Evolutionary conservation across 1,140 invertebrate genomes (phyloP).

Genomic region (Rhagoletis zephyria): DNA sequence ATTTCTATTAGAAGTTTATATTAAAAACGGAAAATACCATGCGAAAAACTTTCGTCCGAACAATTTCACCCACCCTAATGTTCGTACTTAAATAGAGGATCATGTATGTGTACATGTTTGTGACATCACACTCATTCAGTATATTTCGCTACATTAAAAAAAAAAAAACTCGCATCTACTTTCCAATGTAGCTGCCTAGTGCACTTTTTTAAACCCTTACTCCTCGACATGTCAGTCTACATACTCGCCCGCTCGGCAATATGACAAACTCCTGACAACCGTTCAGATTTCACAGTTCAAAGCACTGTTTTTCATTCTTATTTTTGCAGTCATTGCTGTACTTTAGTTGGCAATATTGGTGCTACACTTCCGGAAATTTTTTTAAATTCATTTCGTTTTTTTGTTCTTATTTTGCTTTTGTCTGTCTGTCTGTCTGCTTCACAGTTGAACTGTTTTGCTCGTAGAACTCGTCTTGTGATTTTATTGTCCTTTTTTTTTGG

Average conservation of each 20-base stretch:
- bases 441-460: constrained; percentile 38
- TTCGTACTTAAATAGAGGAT: too few species aligned
- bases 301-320: constrained; percentile 11
- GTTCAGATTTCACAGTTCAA: constrained; percentile 45
- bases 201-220: not conserved
- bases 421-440: constrained; percentile 36
- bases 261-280: constrained; percentile 48
- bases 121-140: not conserved
- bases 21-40: too few species aligned
- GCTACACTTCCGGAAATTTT: constrained; percentile 32
- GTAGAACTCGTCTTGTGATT: constrained; percentile 23
- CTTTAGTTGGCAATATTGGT: constrained; percentile 39
- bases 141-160: not conserved
- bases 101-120: not conserved
- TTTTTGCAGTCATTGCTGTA: not conserved
- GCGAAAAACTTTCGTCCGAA: too few species aligned
- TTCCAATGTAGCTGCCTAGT: not conserved
- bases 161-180: not conserved
- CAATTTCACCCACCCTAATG: too few species aligned
- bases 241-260: not conserved
- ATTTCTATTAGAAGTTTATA: too few species aligned
- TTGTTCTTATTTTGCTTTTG: constrained; percentile 3
- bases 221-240: not conserved
- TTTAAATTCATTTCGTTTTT: not conserved
- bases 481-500: constrained; percentile 20